Percentiles rank a stretch among this genome's conserved stretches.
Conservation (phyloP, 2,888 invertebrate genomes). For the Drosophila paracracens region DNA sequence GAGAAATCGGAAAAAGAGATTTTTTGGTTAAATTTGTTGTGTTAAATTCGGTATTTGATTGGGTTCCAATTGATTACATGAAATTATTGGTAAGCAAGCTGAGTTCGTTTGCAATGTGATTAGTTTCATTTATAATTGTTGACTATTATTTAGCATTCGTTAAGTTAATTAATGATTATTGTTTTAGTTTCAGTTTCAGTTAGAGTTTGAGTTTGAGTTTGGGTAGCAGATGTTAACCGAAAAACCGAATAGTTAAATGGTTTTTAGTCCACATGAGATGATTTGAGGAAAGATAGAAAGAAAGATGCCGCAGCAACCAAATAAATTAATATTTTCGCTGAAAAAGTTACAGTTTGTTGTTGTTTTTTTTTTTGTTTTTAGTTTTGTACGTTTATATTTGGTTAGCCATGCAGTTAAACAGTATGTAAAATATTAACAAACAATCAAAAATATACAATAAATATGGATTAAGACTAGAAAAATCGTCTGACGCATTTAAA, state of each 20-base stretch:
- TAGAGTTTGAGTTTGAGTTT: conserved; percentile 21
- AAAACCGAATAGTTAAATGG: conserved; percentile 51
- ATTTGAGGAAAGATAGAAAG: conserved; percentile 65
- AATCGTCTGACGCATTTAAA: conserved; percentile 44
- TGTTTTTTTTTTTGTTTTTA: conserved; percentile 13
- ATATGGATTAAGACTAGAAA: conserved; percentile 45
- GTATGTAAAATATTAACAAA: conserved; percentile 50
- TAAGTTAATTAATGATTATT: conserved; percentile 21
- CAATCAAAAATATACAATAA: conserved; percentile 40
- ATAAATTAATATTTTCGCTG: conserved; percentile 68
- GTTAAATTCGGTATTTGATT: conserved; percentile 39
- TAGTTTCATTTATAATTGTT: conserved; percentile 83
- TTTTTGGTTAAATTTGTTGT: conserved; percentile 4
- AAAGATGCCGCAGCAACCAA: conserved; percentile 72
- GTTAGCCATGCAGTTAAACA: conserved; percentile 69
- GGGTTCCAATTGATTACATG: conserved; percentile 77
- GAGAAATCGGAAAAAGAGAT: neutral
- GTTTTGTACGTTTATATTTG: conserved; percentile 54
- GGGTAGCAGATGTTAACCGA: conserved; percentile 35
- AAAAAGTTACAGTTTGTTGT: conserved; percentile 51
- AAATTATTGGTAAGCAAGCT: conserved; percentile 85
- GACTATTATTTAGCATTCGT: conserved; percentile 54
- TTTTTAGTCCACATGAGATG: conserved; percentile 70
- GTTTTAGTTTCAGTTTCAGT: conserved; percentile 23
- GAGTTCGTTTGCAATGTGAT: conserved; percentile 84